phyloP scores from a whole-genome alignment of 2,797 vertebrate species.

The Hypotaenidia philippensis region DNA sequence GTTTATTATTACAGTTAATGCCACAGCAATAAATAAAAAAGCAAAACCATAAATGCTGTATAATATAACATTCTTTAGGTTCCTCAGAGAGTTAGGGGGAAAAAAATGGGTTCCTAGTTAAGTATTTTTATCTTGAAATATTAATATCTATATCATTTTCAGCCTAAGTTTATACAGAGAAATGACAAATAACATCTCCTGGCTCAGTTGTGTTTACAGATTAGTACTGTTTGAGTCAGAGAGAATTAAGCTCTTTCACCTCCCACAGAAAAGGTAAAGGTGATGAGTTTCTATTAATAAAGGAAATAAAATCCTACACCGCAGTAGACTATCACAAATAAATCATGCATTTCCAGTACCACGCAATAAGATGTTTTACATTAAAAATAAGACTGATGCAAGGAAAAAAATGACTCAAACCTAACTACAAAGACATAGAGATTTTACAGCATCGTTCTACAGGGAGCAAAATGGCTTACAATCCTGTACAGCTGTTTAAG shows the following conservation, averaged over 20 bases:
- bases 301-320: slow-evolving; percentile 34
- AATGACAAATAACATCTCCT: slow-evolving; percentile 27
- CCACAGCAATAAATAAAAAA: neutral
- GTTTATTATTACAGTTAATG: neutral
- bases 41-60: neutral
- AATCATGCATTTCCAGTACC: neutral
- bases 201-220: slow-evolving; percentile 13
- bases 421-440: neutral
- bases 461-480: slow-evolving; percentile 14
- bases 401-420: neutral
- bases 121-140: slow-evolving; percentile 13
- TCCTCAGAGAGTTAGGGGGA: neutral
- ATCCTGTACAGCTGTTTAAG: neutral
- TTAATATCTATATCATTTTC: neutral
- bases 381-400: slow-evolving; percentile 18
- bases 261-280: slow-evolving; percentile 50
- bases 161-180: neutral
- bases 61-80: neutral
- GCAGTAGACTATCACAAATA: slow-evolving; percentile 23
- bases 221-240: slow-evolving; percentile 22
- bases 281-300: slow-evolving; percentile 43
- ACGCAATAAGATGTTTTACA: neutral
- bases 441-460: neutral
- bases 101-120: neutral
- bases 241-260: slow-evolving; percentile 51